These are phyloP conservation scores for Heliconius ismenius DNA, from an alignment of 2,888 invertebrate species.

Conservation along the genomic window DNA sequence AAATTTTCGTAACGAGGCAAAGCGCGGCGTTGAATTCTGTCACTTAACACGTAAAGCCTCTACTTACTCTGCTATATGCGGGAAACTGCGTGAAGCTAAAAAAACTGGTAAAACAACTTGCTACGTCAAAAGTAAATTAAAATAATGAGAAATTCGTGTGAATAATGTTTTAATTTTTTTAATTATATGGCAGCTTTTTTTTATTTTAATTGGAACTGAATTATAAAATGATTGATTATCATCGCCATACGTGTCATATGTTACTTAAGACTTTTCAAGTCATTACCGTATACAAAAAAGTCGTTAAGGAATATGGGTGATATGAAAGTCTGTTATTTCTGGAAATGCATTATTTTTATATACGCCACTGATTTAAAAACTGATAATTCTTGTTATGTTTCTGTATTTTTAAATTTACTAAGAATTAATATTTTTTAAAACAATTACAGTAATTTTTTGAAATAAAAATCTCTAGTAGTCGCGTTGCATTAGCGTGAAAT, in stretches of 20 bases:
- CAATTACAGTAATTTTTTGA: no score
- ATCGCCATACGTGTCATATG: slow-evolving; percentile 14
- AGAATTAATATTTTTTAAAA: no score
- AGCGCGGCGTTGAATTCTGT: neutral
- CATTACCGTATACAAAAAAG: slow-evolving; percentile 29
- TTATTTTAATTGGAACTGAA: neutral
- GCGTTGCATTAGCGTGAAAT: no score
- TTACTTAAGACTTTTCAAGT: slow-evolving; percentile 22
- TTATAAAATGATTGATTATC: slow-evolving; percentile 36
- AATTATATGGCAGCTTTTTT: no score
- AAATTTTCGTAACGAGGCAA: neutral
- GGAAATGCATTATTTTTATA: slow-evolving; percentile 2
- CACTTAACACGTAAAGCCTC: neutral
- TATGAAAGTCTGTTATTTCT: slow-evolving; percentile 25
- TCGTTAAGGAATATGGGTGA: slow-evolving; percentile 30
- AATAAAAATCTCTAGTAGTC: no score
- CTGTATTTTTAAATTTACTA: no score
- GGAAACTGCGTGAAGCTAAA: neutral
- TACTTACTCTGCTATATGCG: neutral
- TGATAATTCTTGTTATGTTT: no score
- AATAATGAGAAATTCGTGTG: no score
- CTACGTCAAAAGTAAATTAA: no score
- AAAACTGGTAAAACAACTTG: neutral
- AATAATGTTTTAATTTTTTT: no score
- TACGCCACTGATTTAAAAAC: neutral